Evolutionary conservation across 1,140 invertebrate species (phyloP), one percentile per base, ranked within the genome.

Genomic region (Asbolus verrucosus): DNA sequence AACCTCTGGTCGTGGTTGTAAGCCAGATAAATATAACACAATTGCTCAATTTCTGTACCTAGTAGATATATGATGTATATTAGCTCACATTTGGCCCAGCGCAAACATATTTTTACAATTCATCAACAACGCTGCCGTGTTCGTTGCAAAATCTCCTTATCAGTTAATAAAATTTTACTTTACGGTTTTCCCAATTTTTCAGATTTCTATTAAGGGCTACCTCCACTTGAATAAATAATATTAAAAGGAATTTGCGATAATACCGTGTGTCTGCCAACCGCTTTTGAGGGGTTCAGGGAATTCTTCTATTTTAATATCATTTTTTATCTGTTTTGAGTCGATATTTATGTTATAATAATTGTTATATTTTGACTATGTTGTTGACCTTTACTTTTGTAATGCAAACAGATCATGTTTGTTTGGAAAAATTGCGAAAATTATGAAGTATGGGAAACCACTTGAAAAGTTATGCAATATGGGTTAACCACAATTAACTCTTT

Each of bases 21-120:
- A 11, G n/a, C 21, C 24, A 54, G 61, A 63, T 63, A 63, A 63
- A 62, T 62, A 63, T 63, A 63, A 63, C 61, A 39, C 21, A 63
- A 63, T 63, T 63, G 61, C 61, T 39, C 61, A 63, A 63, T 63
- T 63, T 41, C 61, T 63, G 39, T 63, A 41, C 39, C 6, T 16
- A 39, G 15, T n/a, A n/a, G n/a, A n/a, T n/a, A n/a, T n/a, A 13
- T n/a, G 36, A 38, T 38, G 59, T 15, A 31, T 33, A 27, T 54
- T 38, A 41, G 18, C 18, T 21, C 18, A 39, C 14, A 39, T 63
- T 63, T 63, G 18, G 33, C 16, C 36, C 61, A n/a, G 11, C 24
- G 33, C 33, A 63, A 63, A 63, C 61, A 63, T 39, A 62, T 41
- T 63, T 63, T 38, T 21, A 36, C 61, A 36, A 63, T 39, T 63